phyloP scores from a whole-genome alignment of 2,797 vertebrate species.

The Poecilia gillii region DNA sequence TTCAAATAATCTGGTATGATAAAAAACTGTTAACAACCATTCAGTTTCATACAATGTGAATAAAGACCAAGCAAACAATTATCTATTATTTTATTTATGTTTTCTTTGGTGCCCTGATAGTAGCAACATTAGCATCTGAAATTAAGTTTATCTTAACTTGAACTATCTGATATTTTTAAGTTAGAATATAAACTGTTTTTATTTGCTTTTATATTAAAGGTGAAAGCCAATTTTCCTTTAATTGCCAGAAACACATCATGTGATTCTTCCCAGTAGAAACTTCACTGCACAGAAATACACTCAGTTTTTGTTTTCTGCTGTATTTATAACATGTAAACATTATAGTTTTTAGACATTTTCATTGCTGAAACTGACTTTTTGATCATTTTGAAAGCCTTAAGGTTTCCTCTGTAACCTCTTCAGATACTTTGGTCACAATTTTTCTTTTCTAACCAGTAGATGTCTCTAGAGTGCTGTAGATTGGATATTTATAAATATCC shows the following conservation, averaged over 20 bases:
- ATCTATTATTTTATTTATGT: not conserved
- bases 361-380: not conserved
- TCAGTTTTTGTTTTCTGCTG: too few relatives aligned
- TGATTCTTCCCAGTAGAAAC: not conserved
- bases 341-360: not conserved
- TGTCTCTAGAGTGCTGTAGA: slow-evolving; percentile 59
- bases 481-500: too few relatives aligned
- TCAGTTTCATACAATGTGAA: too few relatives aligned
- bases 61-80: not conserved
- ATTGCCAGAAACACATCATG: not conserved
- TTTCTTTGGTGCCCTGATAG: too few relatives aligned
- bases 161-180: not conserved
- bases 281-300: not conserved
- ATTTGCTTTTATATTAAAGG: not conserved
- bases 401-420: not conserved
- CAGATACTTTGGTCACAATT: not conserved
- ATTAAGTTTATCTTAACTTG: not conserved
- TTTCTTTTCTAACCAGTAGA: slow-evolving; percentile 51
- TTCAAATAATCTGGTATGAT: too few relatives aligned
- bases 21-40: too few relatives aligned
- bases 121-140: not conserved
- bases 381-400: not conserved
- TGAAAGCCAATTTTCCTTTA: not conserved
- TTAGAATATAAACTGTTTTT: not conserved
- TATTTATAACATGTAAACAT: not conserved